These are phyloP conservation scores for Periophthalmodon schlosseri DNA, from an alignment of 2,113 vertebrate genomes.

Conservation along the genomic window DNA sequence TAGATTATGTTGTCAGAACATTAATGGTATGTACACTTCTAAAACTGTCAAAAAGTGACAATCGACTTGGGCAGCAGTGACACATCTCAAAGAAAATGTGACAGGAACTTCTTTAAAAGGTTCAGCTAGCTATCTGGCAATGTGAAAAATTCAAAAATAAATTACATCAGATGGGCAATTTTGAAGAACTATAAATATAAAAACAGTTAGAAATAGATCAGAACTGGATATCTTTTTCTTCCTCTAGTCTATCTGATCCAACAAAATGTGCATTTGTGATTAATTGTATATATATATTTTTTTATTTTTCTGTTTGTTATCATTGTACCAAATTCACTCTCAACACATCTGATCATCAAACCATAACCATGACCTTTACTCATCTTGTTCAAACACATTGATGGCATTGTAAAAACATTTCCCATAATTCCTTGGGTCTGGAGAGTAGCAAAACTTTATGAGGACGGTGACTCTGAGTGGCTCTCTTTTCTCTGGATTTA, in stretches of 20 bases:
- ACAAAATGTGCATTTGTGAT: no score
- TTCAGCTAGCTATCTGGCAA: no score
- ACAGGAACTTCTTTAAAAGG: no score
- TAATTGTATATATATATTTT: neutral
- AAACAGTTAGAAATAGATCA: no score
- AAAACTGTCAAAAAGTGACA: neutral
- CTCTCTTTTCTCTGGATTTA: constrained; percentile 43
- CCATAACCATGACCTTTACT: constrained; percentile 17
- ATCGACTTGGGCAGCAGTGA: neutral
- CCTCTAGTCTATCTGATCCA: no score
- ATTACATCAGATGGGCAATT: no score
- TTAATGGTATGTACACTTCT: neutral
- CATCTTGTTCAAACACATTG: constrained; percentile 16
- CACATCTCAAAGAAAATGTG: neutral
- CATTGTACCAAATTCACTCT: neutral
- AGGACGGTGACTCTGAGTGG: constrained; percentile 21
- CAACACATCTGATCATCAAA: neutral
- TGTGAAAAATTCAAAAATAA: no score
- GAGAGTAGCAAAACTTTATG: constrained; percentile 39
- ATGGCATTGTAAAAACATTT: neutral
- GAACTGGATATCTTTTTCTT: no score
- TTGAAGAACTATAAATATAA: no score
- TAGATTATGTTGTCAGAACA: neutral
- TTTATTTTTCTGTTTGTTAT: neutral
- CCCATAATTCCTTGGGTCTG: constrained; percentile 31